Percentiles rank a stretch among this genome's conserved stretches.
Evolutionary conservation across 2,888 invertebrate species (phyloP).

Genomic region (Argynnis bischoffii): DNA sequence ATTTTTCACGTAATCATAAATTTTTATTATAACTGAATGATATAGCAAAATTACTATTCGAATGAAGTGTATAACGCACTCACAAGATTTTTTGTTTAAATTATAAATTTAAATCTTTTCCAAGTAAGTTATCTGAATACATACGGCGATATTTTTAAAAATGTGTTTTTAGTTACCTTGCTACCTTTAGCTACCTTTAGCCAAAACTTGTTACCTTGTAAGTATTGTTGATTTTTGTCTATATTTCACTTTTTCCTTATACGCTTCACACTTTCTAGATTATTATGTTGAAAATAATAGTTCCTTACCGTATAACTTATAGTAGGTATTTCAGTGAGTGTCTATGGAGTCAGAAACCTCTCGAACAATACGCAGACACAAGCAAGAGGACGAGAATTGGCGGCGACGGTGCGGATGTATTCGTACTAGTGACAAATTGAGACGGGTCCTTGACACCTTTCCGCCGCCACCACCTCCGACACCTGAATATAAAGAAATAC

Average conservation of each 20-base stretch:
- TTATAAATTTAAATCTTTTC: neutral
- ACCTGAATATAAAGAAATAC: constrained; percentile 38
- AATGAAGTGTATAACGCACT: neutral
- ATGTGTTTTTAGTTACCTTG: too few relatives aligned
- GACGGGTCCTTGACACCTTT: constrained; percentile 56
- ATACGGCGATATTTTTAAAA: too few relatives aligned
- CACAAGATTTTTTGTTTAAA: neutral
- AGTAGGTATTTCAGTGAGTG: neutral
- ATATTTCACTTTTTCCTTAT: too few relatives aligned
- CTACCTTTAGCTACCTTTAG: too few relatives aligned
- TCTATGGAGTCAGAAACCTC: constrained; percentile 27
- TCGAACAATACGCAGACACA: constrained; percentile 23
- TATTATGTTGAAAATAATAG: neutral
- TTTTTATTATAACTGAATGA: constrained; percentile 3
- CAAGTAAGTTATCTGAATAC: neutral
- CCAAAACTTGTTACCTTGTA: too few relatives aligned
- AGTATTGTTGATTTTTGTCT: too few relatives aligned
- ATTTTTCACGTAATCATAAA: constrained; percentile 6
- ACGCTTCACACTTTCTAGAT: too few relatives aligned
- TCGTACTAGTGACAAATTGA: constrained; percentile 68
- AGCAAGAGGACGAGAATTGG: constrained; percentile 42
- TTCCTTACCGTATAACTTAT: neutral
- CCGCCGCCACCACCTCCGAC: constrained; percentile 62
- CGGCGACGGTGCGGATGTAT: constrained; percentile 63
- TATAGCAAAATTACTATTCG: constrained; percentile 7